Evolutionary conservation across 2,888 invertebrate genomes (phyloP).

Genomic region (Ceraclea dissimilis): DNA sequence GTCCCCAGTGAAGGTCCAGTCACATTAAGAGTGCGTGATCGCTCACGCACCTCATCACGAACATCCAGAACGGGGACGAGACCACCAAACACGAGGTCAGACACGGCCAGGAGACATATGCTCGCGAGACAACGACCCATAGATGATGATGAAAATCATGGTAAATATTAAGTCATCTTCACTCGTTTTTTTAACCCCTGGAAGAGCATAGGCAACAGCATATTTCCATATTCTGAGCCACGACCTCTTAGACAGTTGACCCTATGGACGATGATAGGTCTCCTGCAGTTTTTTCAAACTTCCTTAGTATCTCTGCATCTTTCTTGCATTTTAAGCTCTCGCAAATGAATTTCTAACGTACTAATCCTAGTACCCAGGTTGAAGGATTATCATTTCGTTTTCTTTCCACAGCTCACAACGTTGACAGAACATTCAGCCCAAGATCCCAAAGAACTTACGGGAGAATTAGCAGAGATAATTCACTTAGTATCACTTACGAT

Average conservation of each 20-base stretch:
- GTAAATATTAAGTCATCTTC: no score
- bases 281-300: no score
- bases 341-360: no score
- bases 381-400: no score
- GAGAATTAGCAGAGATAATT: not conserved
- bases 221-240: no score
- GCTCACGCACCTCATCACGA: conserved; percentile 34
- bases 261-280: no score
- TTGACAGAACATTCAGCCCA: not conserved
- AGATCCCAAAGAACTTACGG: conserved; percentile 3
- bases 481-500: conserved; percentile 1
- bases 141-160: conserved; percentile 49
- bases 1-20: conserved; percentile 46
- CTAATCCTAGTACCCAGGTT: no score
- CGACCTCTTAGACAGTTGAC: no score
- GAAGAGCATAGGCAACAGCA: no score
- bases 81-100: conserved; percentile 33
- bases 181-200: not conserved
- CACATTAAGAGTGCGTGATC: conserved; percentile 52
- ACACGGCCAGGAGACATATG: conserved; percentile 65
- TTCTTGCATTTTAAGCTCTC: no score
- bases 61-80: conserved; percentile 3
- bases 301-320: no score
- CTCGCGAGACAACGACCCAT: conserved; percentile 69
- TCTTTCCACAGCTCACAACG: not conserved